A percentile compares a stretch with the other conserved stretches of the same genome.
These are phyloP conservation scores for zebrafish (Danio rerio) DNA, from an alignment of 2,113 vertebrate species.

Conservation along the genomic window DNA sequence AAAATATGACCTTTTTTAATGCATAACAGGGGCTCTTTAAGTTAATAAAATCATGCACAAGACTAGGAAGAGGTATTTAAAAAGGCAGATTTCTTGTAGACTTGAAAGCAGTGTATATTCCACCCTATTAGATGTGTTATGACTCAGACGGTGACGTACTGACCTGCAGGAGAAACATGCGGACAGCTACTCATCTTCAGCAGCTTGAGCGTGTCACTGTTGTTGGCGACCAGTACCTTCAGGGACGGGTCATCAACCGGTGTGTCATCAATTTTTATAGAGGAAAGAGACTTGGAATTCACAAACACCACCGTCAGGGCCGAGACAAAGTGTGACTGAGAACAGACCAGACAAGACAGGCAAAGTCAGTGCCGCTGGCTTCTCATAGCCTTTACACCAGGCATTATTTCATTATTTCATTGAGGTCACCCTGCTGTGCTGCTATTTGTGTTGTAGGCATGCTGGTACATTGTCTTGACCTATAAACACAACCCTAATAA, in stretches of 20 bases:
- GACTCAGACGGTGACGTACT: not conserved
- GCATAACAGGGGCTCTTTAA: too few relatives aligned
- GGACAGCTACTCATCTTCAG: conserved; percentile 88
- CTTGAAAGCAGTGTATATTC: not conserved
- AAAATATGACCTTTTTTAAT: too few relatives aligned
- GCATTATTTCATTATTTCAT: conserved; percentile 11
- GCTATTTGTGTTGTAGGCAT: not conserved
- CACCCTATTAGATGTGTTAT: not conserved
- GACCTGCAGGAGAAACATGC: conserved; percentile 80
- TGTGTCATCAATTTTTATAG: conserved; percentile 84
- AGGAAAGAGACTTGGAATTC: conserved; percentile 84
- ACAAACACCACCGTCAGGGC: conserved; percentile 85
- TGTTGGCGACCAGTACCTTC: conserved; percentile 85
- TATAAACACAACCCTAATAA: not conserved
- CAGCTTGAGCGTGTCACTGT: conserved; percentile 81
- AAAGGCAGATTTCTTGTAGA: not conserved
- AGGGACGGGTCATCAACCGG: conserved; percentile 84
- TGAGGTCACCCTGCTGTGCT: not conserved
- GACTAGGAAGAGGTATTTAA: not conserved
- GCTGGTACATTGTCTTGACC: not conserved
- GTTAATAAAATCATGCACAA: too few relatives aligned
- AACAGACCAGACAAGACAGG: conserved; percentile 38
- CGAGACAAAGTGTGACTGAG: conserved; percentile 81
- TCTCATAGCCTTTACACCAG: not conserved
- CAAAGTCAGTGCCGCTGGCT: conserved; percentile 14